Conservation (phyloP, 2,113 vertebrate genomes). For the Tretioscincus oriximinensis region DNA sequence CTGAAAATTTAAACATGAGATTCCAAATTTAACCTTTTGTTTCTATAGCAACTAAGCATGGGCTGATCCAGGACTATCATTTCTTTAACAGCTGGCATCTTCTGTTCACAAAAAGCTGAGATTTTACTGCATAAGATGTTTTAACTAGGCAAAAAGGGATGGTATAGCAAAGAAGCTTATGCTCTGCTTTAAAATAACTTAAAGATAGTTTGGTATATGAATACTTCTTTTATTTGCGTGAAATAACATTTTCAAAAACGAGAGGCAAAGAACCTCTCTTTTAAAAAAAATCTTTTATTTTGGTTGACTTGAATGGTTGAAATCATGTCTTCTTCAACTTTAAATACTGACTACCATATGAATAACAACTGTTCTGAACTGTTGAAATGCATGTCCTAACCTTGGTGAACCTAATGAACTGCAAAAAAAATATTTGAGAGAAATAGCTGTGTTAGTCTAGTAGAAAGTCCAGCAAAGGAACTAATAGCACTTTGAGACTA, state of each 20-base stretch:
- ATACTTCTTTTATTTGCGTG: conserved; percentile 4
- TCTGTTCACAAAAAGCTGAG: conserved; percentile 56
- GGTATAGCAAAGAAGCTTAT: conserved; percentile 26
- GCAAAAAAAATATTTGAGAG: too few species aligned
- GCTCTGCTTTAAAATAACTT: not conserved
- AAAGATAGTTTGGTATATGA: conserved; percentile 14
- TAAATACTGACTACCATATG: accelerated
- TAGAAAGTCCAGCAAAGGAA: too few species aligned
- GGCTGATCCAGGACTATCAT: conserved; percentile 56
- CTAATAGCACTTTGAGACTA: too few species aligned
- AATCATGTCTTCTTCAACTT: not conserved
- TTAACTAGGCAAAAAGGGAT: conserved; percentile 59
- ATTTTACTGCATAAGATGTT: conserved; percentile 50
- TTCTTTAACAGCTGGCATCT: conserved; percentile 68
- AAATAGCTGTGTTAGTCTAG: too few species aligned
- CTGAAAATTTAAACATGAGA: conserved; percentile 61
- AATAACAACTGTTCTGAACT: not conserved
- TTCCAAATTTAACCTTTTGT: conserved; percentile 63
- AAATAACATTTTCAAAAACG: not conserved
- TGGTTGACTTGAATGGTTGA: not conserved
- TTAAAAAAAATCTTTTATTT: not conserved
- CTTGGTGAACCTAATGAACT: too few species aligned
- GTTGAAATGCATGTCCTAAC: not conserved
- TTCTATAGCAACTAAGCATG: conserved; percentile 72
- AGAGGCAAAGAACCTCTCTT: not conserved